A percentile compares a stretch with the other conserved stretches of the same genome.
These are phyloP conservation scores for Bryconaethiops microstoma DNA, from an alignment of 2,797 vertebrate genomes.

Conservation along the genomic window DNA sequence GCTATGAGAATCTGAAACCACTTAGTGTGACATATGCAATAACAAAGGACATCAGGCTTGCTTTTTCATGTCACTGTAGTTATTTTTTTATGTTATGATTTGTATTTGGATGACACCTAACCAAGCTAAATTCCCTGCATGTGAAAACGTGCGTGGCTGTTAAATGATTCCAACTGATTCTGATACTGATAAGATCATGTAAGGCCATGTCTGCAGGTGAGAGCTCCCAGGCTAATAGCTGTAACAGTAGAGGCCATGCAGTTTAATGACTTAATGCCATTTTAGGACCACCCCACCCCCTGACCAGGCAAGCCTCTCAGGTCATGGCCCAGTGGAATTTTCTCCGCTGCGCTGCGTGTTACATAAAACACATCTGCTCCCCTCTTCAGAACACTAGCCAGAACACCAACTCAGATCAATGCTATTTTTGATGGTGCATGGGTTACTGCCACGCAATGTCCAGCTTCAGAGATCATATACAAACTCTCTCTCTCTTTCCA, in stretches of 20 bases:
- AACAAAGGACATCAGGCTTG: no score
- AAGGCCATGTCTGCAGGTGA: conserved; percentile 41
- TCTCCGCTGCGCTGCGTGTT: conserved; percentile 56
- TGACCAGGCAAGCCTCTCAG: conserved; percentile 2
- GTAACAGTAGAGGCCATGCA: conserved; percentile 39
- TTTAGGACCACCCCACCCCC: conserved; percentile 15
- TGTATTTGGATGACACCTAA: not conserved
- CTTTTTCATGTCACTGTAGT: no score
- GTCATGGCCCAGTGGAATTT: conserved; percentile 44
- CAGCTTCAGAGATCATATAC: not conserved
- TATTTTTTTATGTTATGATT: not conserved
- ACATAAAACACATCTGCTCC: conserved; percentile 76
- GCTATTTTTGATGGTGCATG: conserved; percentile 68
- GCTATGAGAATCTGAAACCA: no score
- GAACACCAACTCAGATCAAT: conserved; percentile 38
- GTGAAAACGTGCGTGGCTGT: not conserved
- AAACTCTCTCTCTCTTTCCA: not conserved
- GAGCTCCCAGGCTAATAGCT: conserved; percentile 8
- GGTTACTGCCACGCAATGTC: conserved; percentile 3
- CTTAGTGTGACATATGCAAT: no score
- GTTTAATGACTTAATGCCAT: conserved; percentile 37
- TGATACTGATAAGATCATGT: not conserved
- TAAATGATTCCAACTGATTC: not conserved
- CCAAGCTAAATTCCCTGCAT: not conserved
- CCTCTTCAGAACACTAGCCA: conserved; percentile 55